phyloP scores from a whole-genome alignment of 2,113 vertebrate species.

The Cephalopholis sonnerati region DNA sequence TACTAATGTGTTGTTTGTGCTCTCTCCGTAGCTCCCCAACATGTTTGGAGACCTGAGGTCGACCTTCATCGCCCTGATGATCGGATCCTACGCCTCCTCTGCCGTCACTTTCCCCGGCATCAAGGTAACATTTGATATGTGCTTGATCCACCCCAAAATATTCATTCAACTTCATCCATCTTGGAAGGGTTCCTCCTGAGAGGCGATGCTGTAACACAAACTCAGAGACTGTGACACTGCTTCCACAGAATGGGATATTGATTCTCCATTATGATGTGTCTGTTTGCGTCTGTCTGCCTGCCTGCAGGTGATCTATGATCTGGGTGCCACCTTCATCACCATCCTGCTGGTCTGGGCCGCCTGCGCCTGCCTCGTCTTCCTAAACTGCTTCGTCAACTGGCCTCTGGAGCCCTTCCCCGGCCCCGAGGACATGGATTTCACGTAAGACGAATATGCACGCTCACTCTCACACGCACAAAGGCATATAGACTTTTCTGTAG shows the following conservation, averaged over 20 bases:
- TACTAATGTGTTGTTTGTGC: slow-evolving; percentile 1
- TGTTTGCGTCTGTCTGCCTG: slow-evolving; percentile 58
- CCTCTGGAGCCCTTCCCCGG: slow-evolving; percentile 97
- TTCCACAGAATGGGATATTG: slow-evolving; percentile 5
- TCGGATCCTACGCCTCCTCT: slow-evolving; percentile 98
- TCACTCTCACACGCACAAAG: background rate
- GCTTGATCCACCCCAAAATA: background rate
- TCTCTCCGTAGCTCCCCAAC: slow-evolving; percentile 90
- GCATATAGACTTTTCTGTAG: background rate
- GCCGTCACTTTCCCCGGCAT: slow-evolving; percentile 98
- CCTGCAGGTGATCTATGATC: slow-evolving; percentile 94
- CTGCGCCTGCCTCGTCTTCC: slow-evolving; percentile 94
- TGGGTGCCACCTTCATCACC: slow-evolving; percentile 91
- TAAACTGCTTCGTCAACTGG: slow-evolving; percentile 99
- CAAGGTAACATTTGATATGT: slow-evolving; percentile 85
- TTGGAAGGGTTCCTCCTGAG: background rate
- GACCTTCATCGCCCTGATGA: slow-evolving; percentile 98
- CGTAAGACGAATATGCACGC: slow-evolving; percentile 85
- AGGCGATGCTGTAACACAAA: background rate
- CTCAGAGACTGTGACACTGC: background rate
- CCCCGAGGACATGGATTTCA: slow-evolving; percentile 98
- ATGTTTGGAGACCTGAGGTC: slow-evolving; percentile 99
- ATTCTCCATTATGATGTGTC: slow-evolving; percentile 23
- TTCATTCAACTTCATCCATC: background rate
- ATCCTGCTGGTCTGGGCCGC: slow-evolving; percentile 95